Evolutionary conservation across 2,113 vertebrate genomes (phyloP), one percentile per base, ranked within the genome.

Genomic region (Petrocephalus zakoni): DNA sequence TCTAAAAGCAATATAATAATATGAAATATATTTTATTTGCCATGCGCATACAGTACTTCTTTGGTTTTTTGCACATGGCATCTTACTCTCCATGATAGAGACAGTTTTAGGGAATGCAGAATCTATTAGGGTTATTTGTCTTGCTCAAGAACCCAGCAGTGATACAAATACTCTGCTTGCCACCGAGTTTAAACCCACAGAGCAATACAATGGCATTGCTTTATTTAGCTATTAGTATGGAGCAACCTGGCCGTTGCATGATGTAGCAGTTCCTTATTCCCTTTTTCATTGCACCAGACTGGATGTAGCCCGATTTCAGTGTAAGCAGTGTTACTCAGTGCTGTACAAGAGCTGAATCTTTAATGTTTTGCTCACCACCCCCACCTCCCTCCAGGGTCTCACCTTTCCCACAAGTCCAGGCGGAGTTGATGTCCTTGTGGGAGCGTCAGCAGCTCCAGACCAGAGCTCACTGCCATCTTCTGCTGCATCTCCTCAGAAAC

Each of bases 391-490:
- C 58, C 55, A 8, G 4, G 52, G 17, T 86, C 90, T 15, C 93
- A 98, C 98, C 98, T 97, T 97, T 99, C 98, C 90, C 99, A 94
- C 90, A 99, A 95, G 95, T 99, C 98, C 11, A 97, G 95, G 88
- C 98, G 95, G 49, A 99, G 95, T 93, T 97, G 97, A 87, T 97
- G 97, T 85, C 98, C 98, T 0, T 99, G 98, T 64, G 97, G 98
- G 89, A 99, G 94, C 22, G 98, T 99, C 88, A 99, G 96, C 86
- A 99, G 95, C 94, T 99, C 98, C 96, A 97, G 94, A 89, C 98
- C 98, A 0, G 96, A 99, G 90, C 94, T 96, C 90, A 99, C 98
- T 89, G 97, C 98, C 97, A 99, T 99, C 92, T 95, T 96, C 93
- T 92, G 95, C 94, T 97, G 96, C 95, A 95, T 95, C 93, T 99